Conservation (phyloP, 2,888 invertebrate genomes). For the Isoperla grammatica region DNA sequence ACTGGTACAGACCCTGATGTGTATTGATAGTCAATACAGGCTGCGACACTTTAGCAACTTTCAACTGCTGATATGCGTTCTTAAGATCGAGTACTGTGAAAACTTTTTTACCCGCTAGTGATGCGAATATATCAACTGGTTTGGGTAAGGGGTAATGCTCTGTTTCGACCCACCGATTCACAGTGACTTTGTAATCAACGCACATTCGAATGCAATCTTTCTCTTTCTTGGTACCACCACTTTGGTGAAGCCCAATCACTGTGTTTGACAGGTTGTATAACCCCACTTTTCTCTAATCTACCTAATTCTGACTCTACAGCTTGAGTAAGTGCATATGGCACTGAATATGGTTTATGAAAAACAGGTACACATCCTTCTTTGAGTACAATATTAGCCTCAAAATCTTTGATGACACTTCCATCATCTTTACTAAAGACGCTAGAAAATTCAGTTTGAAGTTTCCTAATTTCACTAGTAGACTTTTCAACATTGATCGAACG, state of each 20-base stretch:
- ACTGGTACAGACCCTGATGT: conserved; percentile 34
- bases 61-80: conserved; percentile 33
- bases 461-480: background rate
- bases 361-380: background rate
- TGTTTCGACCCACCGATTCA: background rate
- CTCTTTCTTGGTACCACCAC: conserved; percentile 14
- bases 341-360: conserved; percentile 2
- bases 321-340: background rate
- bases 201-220: background rate
- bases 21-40: conserved; percentile 35
- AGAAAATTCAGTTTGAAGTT: background rate
- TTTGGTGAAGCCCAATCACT: conserved; percentile 7
- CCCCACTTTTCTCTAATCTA: background rate
- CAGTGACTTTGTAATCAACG: conserved; percentile 7
- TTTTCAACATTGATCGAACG: too few relatives aligned
- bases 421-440: background rate
- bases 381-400: background rate
- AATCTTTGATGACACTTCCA: background rate
- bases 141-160: conserved; percentile 25
- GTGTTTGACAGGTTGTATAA: background rate
- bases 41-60: too few relatives aligned
- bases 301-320: background rate
- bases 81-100: conserved; percentile 31
- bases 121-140: conserved; percentile 31
- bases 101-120: conserved; percentile 25